A percentile compares a stretch with the other conserved stretches of the same genome.
These are phyloP conservation scores for Pyrgilauda ruficollis DNA, from an alignment of 2,113 vertebrate species.

Conservation along the genomic window DNA sequence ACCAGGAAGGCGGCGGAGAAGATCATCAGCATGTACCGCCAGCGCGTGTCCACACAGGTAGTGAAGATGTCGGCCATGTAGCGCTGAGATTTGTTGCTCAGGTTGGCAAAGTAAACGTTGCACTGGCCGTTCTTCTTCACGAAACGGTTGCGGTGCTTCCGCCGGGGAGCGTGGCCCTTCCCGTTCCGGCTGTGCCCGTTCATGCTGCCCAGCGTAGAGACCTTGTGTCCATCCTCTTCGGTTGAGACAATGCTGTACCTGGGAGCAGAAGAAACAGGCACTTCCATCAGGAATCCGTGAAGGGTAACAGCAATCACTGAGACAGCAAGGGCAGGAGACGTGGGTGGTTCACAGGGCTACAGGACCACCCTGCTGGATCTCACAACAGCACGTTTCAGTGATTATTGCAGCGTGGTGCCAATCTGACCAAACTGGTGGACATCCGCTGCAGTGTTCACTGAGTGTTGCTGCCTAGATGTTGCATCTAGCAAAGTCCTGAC, in stretches of 20 bases:
- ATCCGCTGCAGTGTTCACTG: background rate
- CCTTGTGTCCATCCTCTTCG: conserved; percentile 83
- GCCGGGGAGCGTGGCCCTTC: conserved; percentile 77
- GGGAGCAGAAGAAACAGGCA: background rate
- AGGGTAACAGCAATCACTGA: background rate
- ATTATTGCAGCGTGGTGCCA: background rate
- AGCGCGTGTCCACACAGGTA: conserved; percentile 94
- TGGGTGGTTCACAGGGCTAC: background rate
- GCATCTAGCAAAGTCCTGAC: background rate
- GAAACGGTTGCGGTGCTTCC: conserved; percentile 90
- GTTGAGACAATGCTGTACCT: conserved; percentile 88
- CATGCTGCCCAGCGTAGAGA: conserved; percentile 75
- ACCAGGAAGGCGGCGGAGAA: conserved; percentile 88
- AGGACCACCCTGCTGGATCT: background rate
- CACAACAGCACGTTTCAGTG: background rate
- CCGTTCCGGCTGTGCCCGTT: conserved; percentile 77
- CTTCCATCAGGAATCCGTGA: background rate
- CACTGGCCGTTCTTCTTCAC: conserved; percentile 98
- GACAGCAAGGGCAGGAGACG: background rate
- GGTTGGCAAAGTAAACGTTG: conserved; percentile 92
- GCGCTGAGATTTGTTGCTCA: conserved; percentile 92
- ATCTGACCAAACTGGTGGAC: background rate
- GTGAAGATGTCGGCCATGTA: conserved; percentile 97
- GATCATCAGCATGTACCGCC: conserved; percentile 93
- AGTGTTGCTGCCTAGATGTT: background rate